Evolutionary conservation across 2,797 vertebrate genomes (phyloP).

Genomic region (Agapornis canus): DNA sequence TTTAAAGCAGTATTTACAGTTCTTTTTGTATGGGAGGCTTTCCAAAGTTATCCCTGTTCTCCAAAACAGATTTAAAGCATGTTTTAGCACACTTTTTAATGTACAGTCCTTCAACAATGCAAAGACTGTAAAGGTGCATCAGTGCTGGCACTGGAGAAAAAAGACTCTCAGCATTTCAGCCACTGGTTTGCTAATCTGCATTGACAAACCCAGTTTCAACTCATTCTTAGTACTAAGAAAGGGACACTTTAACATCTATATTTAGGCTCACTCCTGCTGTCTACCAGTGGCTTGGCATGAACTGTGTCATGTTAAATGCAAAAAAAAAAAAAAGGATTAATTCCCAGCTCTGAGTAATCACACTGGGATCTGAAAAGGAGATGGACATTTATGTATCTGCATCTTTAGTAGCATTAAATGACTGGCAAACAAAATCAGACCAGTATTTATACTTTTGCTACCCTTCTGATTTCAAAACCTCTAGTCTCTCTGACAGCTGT

Average conservation of each 20-base stretch:
- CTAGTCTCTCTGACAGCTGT: background rate
- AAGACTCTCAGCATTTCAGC: background rate
- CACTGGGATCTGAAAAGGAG: background rate
- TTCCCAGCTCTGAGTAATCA: background rate
- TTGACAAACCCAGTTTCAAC: background rate
- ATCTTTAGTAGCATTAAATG: background rate
- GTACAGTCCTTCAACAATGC: background rate
- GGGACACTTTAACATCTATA: background rate
- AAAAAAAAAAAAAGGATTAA: background rate
- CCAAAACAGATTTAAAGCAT: background rate
- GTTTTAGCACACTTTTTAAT: background rate
- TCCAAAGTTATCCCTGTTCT: background rate
- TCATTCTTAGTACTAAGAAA: background rate
- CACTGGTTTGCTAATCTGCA: background rate
- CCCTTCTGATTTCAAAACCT: background rate
- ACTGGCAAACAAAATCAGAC: background rate
- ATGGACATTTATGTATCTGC: background rate
- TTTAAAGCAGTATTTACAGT: background rate
- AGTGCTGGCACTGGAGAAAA: background rate
- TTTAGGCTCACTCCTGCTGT: background rate
- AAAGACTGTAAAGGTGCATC: background rate
- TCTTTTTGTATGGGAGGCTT: background rate
- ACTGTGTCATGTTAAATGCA: background rate
- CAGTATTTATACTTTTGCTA: background rate
- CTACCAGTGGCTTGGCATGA: background rate